Evolutionary conservation across 1,140 invertebrate genomes (phyloP).

Genomic region (Caenorhabditis remanei): DNA sequence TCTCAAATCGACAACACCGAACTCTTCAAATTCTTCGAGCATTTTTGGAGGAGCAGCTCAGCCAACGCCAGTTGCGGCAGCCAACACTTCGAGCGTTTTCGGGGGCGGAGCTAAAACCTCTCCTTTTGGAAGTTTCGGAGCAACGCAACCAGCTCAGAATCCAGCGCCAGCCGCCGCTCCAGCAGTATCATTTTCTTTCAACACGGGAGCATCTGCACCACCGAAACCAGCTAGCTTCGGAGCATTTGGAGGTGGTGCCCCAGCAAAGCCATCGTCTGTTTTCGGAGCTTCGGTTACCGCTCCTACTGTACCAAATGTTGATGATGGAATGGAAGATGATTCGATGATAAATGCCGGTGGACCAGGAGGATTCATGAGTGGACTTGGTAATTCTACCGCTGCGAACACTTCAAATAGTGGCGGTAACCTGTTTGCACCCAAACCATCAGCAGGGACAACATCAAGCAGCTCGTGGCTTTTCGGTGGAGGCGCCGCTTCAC

Average conservation of each 20-base stretch:
- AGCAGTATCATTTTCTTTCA: constrained; percentile 13
- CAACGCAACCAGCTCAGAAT: background rate
- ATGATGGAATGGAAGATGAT: constrained; percentile 46
- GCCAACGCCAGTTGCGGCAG: background rate
- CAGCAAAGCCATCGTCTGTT: background rate
- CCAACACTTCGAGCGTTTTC: background rate
- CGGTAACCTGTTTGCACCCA: constrained; percentile 9
- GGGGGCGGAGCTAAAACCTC: constrained; percentile 13
- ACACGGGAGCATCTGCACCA: background rate
- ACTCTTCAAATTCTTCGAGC: background rate
- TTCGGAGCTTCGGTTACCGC: constrained; percentile 4
- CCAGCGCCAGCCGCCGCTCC: background rate
- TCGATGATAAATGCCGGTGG: constrained; percentile 12
- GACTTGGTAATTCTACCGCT: background rate
- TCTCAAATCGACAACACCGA: background rate
- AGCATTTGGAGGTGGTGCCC: background rate
- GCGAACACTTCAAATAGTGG: background rate
- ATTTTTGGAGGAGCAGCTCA: constrained; percentile 17
- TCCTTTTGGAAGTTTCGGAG: constrained; percentile 19
- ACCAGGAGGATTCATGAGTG: constrained; percentile 37
- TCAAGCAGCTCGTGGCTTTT: constrained; percentile 32
- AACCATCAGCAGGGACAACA: background rate
- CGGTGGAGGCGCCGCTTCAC: background rate
- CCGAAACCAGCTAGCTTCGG: background rate
- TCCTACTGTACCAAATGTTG: constrained; percentile 16